phyloP scores from a whole-genome alignment of 2,888 invertebrate genomes.

The Gonocerus acuteangulatus region DNA sequence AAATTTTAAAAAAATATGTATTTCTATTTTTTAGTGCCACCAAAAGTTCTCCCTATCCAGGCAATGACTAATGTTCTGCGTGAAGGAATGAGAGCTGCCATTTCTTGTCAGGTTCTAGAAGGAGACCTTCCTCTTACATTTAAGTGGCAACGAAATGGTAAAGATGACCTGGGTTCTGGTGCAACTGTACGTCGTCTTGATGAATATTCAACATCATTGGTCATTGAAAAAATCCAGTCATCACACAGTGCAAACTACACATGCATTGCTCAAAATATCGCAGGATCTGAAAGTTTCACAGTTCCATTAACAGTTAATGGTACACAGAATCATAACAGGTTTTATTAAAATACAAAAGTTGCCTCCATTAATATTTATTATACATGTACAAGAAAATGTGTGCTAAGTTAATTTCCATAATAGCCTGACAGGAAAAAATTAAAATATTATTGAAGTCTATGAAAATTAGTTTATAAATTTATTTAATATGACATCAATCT shows the following conservation, averaged over 20 bases:
- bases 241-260: constrained; percentile 84
- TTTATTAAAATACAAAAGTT: too few relatives aligned
- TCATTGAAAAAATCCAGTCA: constrained; percentile 77
- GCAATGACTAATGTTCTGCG: constrained; percentile 70
- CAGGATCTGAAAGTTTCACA: constrained; percentile 67
- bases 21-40: constrained; percentile 64
- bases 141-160: constrained; percentile 82
- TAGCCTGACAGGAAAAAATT: too few relatives aligned
- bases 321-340: constrained; percentile 42
- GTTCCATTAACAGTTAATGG: constrained; percentile 76
- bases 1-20: too few relatives aligned
- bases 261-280: constrained; percentile 83
- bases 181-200: constrained; percentile 58
- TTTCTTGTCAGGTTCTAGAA: constrained; percentile 83
- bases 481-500: too few relatives aligned
- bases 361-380: too few relatives aligned
- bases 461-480: too few relatives aligned
- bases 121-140: constrained; percentile 88
- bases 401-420: too few relatives aligned
- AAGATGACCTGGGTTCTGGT: constrained; percentile 51
- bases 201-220: constrained; percentile 76
- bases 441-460: too few relatives aligned
- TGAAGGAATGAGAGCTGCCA: constrained; percentile 81
- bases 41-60: constrained; percentile 75
- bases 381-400: too few relatives aligned